phyloP scores from a whole-genome alignment of 2,797 vertebrate species.

The Malacoraja senta region DNA sequence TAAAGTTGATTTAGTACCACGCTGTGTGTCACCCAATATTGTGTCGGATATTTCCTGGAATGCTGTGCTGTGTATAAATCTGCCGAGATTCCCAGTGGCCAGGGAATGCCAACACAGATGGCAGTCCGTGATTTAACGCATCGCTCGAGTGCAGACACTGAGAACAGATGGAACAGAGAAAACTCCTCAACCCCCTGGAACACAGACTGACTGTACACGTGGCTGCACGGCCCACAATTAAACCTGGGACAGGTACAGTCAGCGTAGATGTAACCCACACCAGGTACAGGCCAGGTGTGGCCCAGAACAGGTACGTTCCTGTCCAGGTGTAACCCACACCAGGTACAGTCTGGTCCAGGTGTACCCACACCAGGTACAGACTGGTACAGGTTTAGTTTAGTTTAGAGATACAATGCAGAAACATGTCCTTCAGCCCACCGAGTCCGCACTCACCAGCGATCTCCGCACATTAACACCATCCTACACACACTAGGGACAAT shows the following conservation, averaged over 20 bases:
- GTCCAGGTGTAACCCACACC: not conserved
- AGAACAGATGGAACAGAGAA: too few species aligned
- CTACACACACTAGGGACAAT: too few species aligned
- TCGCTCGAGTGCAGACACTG: not conserved
- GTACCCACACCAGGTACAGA: not conserved
- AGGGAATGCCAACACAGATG: not conserved
- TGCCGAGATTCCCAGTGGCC: not conserved
- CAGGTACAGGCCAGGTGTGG: not conserved
- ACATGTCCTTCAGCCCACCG: too few species aligned
- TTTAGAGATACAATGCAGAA: too few species aligned
- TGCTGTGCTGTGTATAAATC: slow-evolving; percentile 13
- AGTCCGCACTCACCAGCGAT: too few species aligned
- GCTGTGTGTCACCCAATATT: slow-evolving; percentile 9
- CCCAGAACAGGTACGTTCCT: not conserved
- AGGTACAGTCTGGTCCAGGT: not conserved
- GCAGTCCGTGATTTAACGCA: slow-evolving; percentile 4
- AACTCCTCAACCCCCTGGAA: not conserved
- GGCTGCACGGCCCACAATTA: not conserved
- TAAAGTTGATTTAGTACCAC: slow-evolving; percentile 16
- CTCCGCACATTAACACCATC: too few species aligned
- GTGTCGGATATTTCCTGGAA: slow-evolving; percentile 30
- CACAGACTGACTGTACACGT: not conserved
- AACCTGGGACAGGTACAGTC: not conserved
- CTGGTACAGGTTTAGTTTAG: too few species aligned
- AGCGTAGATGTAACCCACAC: not conserved